Percentiles rank a stretch among this genome's conserved stretches.
Conservation (phyloP, 2,888 invertebrate genomes). For the Sminthurinus aureus region DNA sequence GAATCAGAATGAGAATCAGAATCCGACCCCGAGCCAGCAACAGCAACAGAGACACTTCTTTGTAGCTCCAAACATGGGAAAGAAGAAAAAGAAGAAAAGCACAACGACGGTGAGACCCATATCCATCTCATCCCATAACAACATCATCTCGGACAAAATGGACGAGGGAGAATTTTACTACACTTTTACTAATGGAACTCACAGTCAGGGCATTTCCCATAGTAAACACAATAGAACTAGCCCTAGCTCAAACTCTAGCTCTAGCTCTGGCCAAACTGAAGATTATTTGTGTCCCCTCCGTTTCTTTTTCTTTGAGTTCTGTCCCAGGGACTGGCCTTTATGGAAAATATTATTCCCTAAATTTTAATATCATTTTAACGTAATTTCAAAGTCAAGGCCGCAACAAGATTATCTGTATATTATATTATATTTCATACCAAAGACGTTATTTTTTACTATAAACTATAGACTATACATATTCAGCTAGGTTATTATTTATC, state of each 20-base stretch:
- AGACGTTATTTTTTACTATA: not conserved
- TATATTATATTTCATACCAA: not conserved
- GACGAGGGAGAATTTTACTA: conserved; percentile 19
- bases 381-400: not conserved
- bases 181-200: conserved; percentile 25
- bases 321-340: conserved; percentile 40
- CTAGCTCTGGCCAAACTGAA: conserved; percentile 10
- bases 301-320: conserved; percentile 44
- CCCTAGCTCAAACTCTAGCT: not conserved
- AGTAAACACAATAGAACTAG: conserved; percentile 22
- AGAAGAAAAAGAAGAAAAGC: not conserved
- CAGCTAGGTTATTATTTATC: too few species aligned
- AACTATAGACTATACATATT: too few species aligned
- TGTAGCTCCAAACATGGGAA: not conserved
- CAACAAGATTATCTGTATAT: too few species aligned
- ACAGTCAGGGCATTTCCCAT: not conserved
- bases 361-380: not conserved
- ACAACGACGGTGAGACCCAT: not conserved
- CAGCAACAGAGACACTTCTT: conserved; percentile 10
- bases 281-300: conserved; percentile 41
- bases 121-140: conserved; percentile 5
- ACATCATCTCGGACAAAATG: conserved; percentile 30
- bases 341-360: conserved; percentile 37
- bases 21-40: not conserved
- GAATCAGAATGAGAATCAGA: too few species aligned